phyloP scores from a whole-genome alignment of 2,888 invertebrate species.

The Leptogaster cylindrica region DNA sequence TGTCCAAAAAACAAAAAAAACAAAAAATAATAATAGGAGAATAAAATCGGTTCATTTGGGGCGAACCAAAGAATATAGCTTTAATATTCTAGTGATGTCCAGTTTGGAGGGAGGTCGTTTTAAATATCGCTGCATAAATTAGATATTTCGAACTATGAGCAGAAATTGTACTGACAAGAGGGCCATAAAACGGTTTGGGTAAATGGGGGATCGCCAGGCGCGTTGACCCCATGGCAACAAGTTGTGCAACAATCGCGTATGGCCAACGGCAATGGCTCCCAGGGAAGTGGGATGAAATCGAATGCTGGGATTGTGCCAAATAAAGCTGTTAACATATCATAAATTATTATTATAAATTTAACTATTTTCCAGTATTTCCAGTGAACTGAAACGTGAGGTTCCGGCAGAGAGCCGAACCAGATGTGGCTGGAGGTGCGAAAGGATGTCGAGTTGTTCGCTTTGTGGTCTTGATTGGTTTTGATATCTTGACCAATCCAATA shows the following conservation, averaged over 20 bases:
- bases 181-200: background rate
- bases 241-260: constrained; percentile 13
- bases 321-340: too few relatives aligned
- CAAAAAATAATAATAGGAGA: constrained; percentile 5
- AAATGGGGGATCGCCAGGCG: background rate
- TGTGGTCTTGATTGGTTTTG: too few relatives aligned
- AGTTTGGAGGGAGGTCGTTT: constrained; percentile 22
- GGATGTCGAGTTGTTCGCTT: too few relatives aligned
- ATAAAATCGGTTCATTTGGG: constrained; percentile 22
- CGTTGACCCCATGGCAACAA: constrained; percentile 26
- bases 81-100: constrained; percentile 31
- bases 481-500: too few relatives aligned
- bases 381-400: too few relatives aligned
- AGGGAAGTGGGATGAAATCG: constrained; percentile 6
- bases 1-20: background rate
- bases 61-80: constrained; percentile 11
- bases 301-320: constrained; percentile 1
- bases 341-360: too few relatives aligned
- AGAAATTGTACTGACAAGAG: too few relatives aligned
- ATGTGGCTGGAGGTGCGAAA: too few relatives aligned
- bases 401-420: too few relatives aligned
- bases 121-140: constrained; percentile 29
- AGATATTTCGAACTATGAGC: constrained; percentile 29
- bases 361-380: too few relatives aligned
- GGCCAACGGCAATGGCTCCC: constrained; percentile 8